Base-by-base conservation (phyloP, 2,113 vertebrate species). In the Tautogolabrus adspersus region DNA sequence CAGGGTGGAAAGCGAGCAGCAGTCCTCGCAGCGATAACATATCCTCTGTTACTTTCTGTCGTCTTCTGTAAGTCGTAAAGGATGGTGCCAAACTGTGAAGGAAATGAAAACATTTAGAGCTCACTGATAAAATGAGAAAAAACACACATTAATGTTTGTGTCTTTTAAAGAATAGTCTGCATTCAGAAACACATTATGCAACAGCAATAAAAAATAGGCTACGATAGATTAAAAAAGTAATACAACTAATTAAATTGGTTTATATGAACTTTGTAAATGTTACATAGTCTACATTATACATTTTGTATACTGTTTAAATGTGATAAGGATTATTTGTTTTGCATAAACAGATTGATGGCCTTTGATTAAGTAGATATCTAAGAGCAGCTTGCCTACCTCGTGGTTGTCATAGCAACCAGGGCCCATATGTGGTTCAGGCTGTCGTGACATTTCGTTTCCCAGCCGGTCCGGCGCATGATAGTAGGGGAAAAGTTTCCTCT, bases 11-110 rank as follows among this genome's bases (percentile, higher is more conserved):
- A 96, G 0, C 95, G 94, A 0, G 44, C 26, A 1, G 93, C 72
- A 5, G 95, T 97, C 74, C 96, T 94, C 0, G 96, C 96, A 84
- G 94, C 95, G 49, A 96, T 19, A n/a, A 70, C 19, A 1, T 97
- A 97, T 4, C 96, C 97, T 75, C 78, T 96, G 55, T 22, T 94
- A 87, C 96, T 97, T 55, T 70, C 84, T 0, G 96, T 95, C 19
- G 37, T 95, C 51, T 72, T 94, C 76, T 91, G 58, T 0, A 94
- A 8, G 1, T 86, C 69, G 72, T 94, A 74, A 3, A 83, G 0
- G 11, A 96, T 85, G 52, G 88, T 93, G 67, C 66, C 86, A 40
- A 65, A 67, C 96, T 98, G 83, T 6, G 58, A 52, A 58, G 6
- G 7, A 42, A 16, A 55, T 5, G 2, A 44, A 55, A 4, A 47